Evolutionary conservation across 2,888 invertebrate genomes (phyloP).

Genomic region (Baccha elongata): DNA sequence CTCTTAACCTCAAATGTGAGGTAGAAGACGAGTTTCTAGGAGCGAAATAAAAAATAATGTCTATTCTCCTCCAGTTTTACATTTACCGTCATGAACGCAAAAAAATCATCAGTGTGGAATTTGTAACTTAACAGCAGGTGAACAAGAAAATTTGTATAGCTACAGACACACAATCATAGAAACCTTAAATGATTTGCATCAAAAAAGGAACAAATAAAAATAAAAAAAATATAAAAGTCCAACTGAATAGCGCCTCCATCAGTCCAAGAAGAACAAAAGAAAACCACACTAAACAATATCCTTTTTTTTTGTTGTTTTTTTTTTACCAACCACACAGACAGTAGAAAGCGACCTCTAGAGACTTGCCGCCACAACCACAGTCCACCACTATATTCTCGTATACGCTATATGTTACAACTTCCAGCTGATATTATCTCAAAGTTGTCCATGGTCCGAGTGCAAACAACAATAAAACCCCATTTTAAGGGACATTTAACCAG

Average conservation of each 20-base stretch:
- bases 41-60: conserved; percentile 1
- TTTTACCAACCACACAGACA: conserved; percentile 18
- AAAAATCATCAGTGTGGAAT: conserved; percentile 57
- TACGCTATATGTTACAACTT: conserved; percentile 20
- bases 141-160: not conserved
- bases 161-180: not conserved
- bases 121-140: conserved; percentile 59
- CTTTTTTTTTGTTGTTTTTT: conserved; percentile 24
- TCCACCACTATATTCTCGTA: not conserved
- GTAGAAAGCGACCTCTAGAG: conserved; percentile 42
- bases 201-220: conserved; percentile 7
- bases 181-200: conserved; percentile 56
- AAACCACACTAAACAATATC: conserved; percentile 34
- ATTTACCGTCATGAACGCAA: conserved; percentile 1
- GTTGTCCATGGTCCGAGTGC: conserved; percentile 55
- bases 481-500: conserved; percentile 63
- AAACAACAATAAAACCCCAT: conserved; percentile 69
- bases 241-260: conserved; percentile 19
- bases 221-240: conserved; percentile 29
- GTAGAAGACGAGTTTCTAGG: conserved; percentile 8
- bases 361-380: conserved; percentile 7
- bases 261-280: conserved; percentile 14
- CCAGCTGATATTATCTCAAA: conserved; percentile 61
- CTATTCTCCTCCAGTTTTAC: conserved; percentile 2
- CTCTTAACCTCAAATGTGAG: conserved; percentile 35